Evolutionary conservation across 2,113 vertebrate species (phyloP), one percentile per base, ranked within the genome.

Genomic region (Scalopus aquaticus): DNA sequence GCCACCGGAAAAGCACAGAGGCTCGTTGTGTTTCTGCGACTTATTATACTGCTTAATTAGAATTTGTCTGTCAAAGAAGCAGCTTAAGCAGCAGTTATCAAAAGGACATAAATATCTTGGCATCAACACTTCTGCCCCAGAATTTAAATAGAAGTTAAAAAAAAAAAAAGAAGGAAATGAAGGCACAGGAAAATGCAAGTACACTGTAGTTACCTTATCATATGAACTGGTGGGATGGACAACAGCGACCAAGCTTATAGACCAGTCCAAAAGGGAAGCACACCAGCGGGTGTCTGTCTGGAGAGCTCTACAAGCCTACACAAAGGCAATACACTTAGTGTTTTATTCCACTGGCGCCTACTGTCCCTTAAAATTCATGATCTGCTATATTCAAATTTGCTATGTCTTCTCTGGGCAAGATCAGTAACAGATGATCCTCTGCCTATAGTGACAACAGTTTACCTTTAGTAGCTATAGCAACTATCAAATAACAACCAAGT

Each of bases 51-150:
- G 54, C 90, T 95, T 97, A 96, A 97, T 97, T 94, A 96, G 95
- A 98, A 96, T 74, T 97, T 94, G 70, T 94, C 96, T 97, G 90
- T 96, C 97, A 96, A 95, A 97, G 60, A 94, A 94, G 88, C 83
- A 54, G 78, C 49, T 46, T 91, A 97, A 96, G 93, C 87, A 82
- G 93, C 80, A 96, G 19, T 94, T 96, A 97, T 94, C 95, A 87
- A 97, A 97, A 87, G 24, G 0, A 44, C 72, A 93, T 90, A 97
- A 97, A 90, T 91, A 96, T 88, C 83, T 95, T n/a, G 3, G 82
- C 54, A 97, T 37, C 62, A 91, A 62, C 49, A 7, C 74, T 89
- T 85, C 37, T 80, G 96, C 67, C 78, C 83, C 67, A 96, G 96
- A 95, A 95, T 93, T 95, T 95, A 95, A 96, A 95, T 44, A 86